phyloP scores from a whole-genome alignment of 2,113 vertebrate species.

The Apodemus sylvaticus region DNA sequence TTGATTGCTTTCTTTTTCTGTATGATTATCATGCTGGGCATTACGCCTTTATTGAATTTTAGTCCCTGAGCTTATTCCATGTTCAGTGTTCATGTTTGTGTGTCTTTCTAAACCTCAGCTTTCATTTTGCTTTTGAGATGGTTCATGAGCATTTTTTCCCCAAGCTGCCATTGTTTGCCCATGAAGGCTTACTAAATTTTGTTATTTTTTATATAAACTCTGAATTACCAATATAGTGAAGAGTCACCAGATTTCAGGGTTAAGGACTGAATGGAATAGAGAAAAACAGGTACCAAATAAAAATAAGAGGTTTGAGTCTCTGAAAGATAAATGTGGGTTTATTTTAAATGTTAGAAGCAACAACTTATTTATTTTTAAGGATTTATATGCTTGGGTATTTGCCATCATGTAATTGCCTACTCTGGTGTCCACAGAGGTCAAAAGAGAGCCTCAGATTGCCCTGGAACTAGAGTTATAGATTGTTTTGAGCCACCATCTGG shows the following conservation, averaged over 20 bases:
- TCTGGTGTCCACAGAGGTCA: not conserved
- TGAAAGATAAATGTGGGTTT: not conserved
- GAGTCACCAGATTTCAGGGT: not conserved
- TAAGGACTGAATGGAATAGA: not conserved
- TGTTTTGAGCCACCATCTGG: not conserved
- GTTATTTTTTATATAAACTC: slow-evolving; percentile 8
- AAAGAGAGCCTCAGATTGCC: not conserved
- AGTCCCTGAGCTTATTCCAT: not conserved
- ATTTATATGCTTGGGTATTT: not conserved
- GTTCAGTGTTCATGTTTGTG: not conserved
- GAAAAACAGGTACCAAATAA: not conserved
- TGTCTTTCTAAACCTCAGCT: slow-evolving; percentile 37
- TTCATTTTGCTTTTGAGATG: not conserved
- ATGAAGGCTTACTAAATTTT: slow-evolving; percentile 3
- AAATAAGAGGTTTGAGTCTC: not conserved
- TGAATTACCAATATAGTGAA: not conserved
- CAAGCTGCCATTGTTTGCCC: not conserved
- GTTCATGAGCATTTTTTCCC: slow-evolving; percentile 9
- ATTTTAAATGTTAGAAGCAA: not conserved
- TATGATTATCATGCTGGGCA: not conserved
- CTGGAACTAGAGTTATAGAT: not conserved
- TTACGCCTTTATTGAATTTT: not conserved
- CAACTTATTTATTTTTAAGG: not conserved
- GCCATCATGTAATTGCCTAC: not conserved
- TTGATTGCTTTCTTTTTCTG: not conserved